Percentiles rank a stretch among this genome's conserved stretches.
phyloP scores from a whole-genome alignment of 2,113 vertebrate genomes.

The Corythoichthys haematopterus region DNA sequence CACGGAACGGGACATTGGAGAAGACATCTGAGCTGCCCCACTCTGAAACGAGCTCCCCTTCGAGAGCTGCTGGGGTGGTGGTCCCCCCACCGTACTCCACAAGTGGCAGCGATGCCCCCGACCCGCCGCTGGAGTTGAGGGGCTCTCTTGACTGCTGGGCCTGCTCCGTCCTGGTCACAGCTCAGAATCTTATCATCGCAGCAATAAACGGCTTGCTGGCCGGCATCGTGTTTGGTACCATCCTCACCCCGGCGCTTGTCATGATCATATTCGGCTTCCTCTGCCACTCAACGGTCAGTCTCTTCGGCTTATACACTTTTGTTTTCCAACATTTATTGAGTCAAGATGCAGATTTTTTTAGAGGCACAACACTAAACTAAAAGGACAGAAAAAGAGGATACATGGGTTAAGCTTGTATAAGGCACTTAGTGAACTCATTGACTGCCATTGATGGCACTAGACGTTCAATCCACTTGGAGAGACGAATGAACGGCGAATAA shows the following conservation, averaged over 20 bases:
- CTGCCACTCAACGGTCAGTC: conserved; percentile 82
- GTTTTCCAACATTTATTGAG: neutral
- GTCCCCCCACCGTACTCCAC: conserved; percentile 74
- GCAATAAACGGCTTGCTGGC: conserved; percentile 74
- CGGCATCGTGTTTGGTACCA: conserved; percentile 71
- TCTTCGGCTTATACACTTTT: neutral
- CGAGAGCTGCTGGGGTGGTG: conserved; percentile 58
- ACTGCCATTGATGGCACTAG: too few relatives aligned
- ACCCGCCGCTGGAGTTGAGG: conserved; percentile 70
- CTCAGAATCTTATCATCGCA: conserved; percentile 81
- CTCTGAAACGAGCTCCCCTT: conserved; percentile 46
- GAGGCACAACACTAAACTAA: neutral
- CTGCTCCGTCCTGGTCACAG: conserved; percentile 83
- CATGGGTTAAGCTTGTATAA: too few relatives aligned
- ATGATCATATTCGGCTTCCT: conserved; percentile 85
- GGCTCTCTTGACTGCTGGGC: conserved; percentile 89
- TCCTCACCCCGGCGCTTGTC: conserved; percentile 77
- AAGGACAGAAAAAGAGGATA: conserved; percentile 15
- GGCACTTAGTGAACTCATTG: too few relatives aligned
- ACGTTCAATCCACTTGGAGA: too few relatives aligned
- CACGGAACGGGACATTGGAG: conserved; percentile 68
- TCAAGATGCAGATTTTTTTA: neutral
- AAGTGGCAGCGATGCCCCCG: conserved; percentile 34
- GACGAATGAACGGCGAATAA: too few relatives aligned
- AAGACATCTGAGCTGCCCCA: conserved; percentile 50